Conservation (phyloP, 2,888 invertebrate species). For the Rhamphomyia laevipes region DNA sequence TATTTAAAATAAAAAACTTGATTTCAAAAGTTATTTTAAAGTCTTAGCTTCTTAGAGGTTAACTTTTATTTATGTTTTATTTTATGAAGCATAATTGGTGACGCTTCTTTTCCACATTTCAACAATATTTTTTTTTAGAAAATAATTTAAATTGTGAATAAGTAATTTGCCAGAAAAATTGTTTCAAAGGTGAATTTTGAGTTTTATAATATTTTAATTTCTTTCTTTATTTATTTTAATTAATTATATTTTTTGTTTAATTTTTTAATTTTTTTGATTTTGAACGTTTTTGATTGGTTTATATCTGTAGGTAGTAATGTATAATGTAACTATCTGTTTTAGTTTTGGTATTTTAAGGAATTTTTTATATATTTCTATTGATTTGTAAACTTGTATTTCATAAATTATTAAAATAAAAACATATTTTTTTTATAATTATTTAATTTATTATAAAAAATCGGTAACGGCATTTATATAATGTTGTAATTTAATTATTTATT, state of each 20-base stretch:
- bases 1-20: no score
- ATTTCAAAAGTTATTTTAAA: no score
- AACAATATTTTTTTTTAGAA: slow-evolving; percentile 1
- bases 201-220: slow-evolving; percentile 7
- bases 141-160: neutral
- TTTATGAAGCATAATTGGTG: no score
- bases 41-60: no score
- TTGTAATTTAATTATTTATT: neutral
- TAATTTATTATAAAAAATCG: slow-evolving; percentile 1
- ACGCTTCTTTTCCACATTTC: slow-evolving; percentile 5
- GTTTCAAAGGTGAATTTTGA: slow-evolving; percentile 15
- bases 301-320: neutral
- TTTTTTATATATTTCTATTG: slow-evolving; percentile 5
- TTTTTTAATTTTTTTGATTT: slow-evolving; percentile 10
- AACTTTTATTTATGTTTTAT: no score
- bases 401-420: no score
- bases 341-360: slow-evolving; percentile 7
- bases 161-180: slow-evolving; percentile 12
- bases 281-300: slow-evolving; percentile 39
- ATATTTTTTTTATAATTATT: slow-evolving; percentile 5
- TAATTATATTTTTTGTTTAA: slow-evolving; percentile 3
- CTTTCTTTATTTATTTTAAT: slow-evolving; percentile 5
- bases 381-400: no score
- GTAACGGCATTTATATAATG: neutral
- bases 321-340: slow-evolving; percentile 8